These are phyloP conservation scores for Serilophus lunatus DNA, from an alignment of 2,113 vertebrate genomes.

Conservation along the genomic window DNA sequence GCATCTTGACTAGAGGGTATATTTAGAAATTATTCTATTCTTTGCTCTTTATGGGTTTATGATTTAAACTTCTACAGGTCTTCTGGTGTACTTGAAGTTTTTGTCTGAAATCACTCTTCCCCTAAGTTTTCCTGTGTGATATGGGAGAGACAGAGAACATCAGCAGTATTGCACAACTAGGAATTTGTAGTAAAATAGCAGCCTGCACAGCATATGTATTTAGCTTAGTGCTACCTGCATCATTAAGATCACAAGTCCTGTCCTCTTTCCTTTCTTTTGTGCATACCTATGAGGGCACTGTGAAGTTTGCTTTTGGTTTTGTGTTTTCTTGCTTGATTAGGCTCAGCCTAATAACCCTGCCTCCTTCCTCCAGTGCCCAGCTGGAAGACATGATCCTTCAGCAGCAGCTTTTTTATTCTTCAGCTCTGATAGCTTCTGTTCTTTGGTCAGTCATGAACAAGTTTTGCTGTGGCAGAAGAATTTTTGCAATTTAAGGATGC, in stretches of 20 bases:
- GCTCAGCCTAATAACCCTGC: background rate
- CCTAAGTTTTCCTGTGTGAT: background rate
- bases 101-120: background rate
- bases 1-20: background rate
- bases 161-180: background rate
- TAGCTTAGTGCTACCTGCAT: background rate
- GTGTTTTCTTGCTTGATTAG: background rate
- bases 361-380: background rate
- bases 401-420: background rate
- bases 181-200: background rate
- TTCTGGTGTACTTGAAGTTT: background rate
- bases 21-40: background rate
- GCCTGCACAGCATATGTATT: background rate
- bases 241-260: background rate
- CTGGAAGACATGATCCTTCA: background rate
- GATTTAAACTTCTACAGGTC: background rate
- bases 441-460: background rate
- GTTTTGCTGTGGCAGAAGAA: background rate
- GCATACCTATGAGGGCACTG: background rate
- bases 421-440: background rate
- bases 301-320: background rate
- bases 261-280: background rate
- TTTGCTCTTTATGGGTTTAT: background rate
- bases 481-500: background rate
- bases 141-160: background rate